phyloP scores from a whole-genome alignment of 2,113 vertebrate genomes.

The Otolemur garnettii region DNA sequence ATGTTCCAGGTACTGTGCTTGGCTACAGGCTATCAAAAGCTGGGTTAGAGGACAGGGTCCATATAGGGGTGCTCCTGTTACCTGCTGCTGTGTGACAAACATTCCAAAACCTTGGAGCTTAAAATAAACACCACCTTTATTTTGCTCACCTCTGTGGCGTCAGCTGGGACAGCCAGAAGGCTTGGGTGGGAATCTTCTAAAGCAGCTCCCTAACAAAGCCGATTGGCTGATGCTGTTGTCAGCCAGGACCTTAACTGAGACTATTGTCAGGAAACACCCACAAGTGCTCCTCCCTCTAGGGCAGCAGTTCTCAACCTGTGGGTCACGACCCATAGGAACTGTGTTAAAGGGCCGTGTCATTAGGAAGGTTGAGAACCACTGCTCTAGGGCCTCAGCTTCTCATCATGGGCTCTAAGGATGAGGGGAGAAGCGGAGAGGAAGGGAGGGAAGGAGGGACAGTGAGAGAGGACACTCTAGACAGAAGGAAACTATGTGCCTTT shows the following conservation, averaged over 20 bases:
- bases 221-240: background rate
- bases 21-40: background rate
- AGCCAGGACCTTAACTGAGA: background rate
- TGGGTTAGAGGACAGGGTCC: background rate
- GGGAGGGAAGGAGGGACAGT: background rate
- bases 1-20: background rate
- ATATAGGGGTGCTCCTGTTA: background rate
- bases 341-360: too few relatives aligned
- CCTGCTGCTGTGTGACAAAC: background rate
- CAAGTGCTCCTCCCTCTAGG: background rate
- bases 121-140: background rate
- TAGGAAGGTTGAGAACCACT: too few relatives aligned
- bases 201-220: fast-evolving
- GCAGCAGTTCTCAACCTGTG: background rate
- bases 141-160: background rate
- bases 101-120: background rate
- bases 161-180: background rate
- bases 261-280: background rate
- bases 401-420: background rate
- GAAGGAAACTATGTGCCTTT: background rate
- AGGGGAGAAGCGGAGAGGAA: background rate
- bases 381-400: background rate
- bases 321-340: too few relatives aligned
- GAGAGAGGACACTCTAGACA: background rate
- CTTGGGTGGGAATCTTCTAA: background rate